Base-by-base conservation (phyloP, 2,888 invertebrate genomes). In the Xestia c-nigrum region DNA sequence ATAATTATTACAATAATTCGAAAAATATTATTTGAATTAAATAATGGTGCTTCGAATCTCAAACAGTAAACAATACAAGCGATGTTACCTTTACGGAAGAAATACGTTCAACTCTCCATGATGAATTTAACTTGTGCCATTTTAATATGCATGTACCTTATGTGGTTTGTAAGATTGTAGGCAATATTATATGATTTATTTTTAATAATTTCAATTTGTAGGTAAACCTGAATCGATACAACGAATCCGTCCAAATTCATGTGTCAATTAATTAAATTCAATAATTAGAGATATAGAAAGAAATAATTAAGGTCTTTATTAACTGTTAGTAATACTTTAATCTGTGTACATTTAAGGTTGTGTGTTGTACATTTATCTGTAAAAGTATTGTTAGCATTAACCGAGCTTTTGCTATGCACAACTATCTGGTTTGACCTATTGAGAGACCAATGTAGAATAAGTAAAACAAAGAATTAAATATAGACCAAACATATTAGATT, bases 81-180 rank as follows among this genome's bases (percentile, higher is more conserved):
- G 70, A 70, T 88, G 93, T 93, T 93, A 93, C 93, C 93, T 91
- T 76, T 84, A 86, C 80, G 80, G 72, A 88, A 88, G 86, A 88
- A 84, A 83, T 80, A 77, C 82, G 84, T 88, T 83, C 81, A 85
- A 89, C 88, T 86, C 76, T 89, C 90, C 83, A 84, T 73, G 85
- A 91, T 90, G 91, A 93, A 92, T 92, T 91, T 91, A 89, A 90
- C 88, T 90, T 91, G 95, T 95, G 95, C 95, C 95, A 95, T 95
- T 92, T 92, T 89, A 90, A 89, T 88, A 91, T 90, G 87, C 89
- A 89, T 90, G 91, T 93, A 94, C 92, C 92, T 93, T 91, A 87
- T 85, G 76, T 86, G 89, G 87, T 86, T 84, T 87, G 73, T 84
- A 88, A 90, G 90, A 86, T 83, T 81, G 76, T 90, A 92, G 87